Percentiles rank a stretch among this genome's conserved stretches.
phyloP scores from a whole-genome alignment of 2,888 invertebrate genomes.

The Trichogramma dendrolimi region DNA sequence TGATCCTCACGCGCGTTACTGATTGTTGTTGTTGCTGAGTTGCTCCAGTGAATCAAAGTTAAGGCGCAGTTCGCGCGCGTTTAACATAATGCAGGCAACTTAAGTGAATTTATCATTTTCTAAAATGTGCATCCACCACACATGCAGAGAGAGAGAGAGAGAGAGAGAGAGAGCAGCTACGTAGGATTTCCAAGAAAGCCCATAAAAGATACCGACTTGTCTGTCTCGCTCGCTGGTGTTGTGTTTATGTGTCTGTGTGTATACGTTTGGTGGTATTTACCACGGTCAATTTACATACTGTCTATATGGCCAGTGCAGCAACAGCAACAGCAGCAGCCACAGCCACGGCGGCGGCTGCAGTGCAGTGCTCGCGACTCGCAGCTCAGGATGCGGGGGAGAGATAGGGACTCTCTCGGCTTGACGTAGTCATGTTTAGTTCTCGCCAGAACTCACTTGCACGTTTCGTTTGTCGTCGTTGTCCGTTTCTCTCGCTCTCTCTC shows the following conservation, averaged over 20 bases:
- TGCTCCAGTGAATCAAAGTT: too few species aligned
- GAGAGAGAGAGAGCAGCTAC: background rate
- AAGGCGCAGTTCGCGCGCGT: too few species aligned
- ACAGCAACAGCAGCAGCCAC: slow-evolving; percentile 37
- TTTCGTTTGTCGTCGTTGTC: slow-evolving; percentile 30
- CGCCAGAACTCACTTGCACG: background rate
- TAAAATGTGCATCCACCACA: too few species aligned
- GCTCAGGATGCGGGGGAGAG: slow-evolving; percentile 8
- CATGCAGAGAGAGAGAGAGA: background rate
- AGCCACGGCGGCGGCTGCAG: slow-evolving; percentile 27
- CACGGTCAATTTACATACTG: slow-evolving; percentile 45
- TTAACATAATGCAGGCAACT: too few species aligned
- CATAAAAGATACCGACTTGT: slow-evolving; percentile 23
- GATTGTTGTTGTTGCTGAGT: too few species aligned
- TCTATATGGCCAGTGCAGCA: slow-evolving; percentile 41
- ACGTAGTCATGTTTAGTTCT: slow-evolving; percentile 4
- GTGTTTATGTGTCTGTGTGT: too few species aligned
- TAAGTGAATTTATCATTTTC: too few species aligned
- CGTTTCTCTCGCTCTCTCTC: slow-evolving; percentile 20
- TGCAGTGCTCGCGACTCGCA: slow-evolving; percentile 10
- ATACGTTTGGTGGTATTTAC: too few species aligned
- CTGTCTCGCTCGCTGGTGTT: too few species aligned
- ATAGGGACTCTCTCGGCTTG: slow-evolving; percentile 12
- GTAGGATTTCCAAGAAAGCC: slow-evolving; percentile 23
- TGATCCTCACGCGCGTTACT: too few species aligned